These are phyloP conservation scores for Hydrotaea diabolus DNA, from an alignment of 2,888 invertebrate species.

Conservation along the genomic window DNA sequence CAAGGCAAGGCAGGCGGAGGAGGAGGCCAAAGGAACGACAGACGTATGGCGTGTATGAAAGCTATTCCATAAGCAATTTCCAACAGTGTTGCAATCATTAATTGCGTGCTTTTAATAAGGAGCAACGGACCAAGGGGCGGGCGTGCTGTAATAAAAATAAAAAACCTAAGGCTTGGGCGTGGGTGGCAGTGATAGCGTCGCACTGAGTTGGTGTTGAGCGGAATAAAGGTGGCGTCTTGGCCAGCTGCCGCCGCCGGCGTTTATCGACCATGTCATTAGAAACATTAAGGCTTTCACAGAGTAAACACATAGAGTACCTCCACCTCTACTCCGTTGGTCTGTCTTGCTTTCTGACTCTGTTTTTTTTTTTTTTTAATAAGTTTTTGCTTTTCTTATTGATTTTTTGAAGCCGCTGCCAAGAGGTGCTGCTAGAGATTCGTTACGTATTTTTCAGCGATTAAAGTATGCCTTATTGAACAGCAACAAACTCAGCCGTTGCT, in stretches of 20 bases:
- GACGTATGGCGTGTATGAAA: conserved; percentile 46
- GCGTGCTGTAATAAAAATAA: conserved; percentile 26
- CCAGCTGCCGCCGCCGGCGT: conserved; percentile 51
- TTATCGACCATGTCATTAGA: conserved; percentile 43
- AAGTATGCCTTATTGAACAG: background rate
- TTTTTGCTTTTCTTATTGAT: background rate
- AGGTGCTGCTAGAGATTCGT: background rate
- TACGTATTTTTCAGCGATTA: background rate
- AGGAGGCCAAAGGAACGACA: background rate
- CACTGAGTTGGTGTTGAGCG: conserved; percentile 20
- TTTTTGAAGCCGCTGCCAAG: background rate
- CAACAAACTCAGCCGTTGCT: background rate
- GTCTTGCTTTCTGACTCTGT: background rate
- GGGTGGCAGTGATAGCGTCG: conserved; percentile 21
- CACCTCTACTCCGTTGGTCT: background rate
- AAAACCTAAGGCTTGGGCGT: conserved; percentile 53
- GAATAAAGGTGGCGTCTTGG: conserved; percentile 59
- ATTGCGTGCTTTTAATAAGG: conserved; percentile 48
- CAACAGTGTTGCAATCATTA: conserved; percentile 50
- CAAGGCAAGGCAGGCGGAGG: background rate
- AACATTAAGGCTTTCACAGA: conserved; percentile 35
- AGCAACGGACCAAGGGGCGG: background rate
- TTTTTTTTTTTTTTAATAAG: conserved; percentile 24
- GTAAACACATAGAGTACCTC: no score
- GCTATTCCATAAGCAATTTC: conserved; percentile 37